A percentile compares a stretch with the other conserved stretches of the same genome.
Conservation (phyloP, 1,140 invertebrate genomes). For the Anadara kagoshimensis region DNA sequence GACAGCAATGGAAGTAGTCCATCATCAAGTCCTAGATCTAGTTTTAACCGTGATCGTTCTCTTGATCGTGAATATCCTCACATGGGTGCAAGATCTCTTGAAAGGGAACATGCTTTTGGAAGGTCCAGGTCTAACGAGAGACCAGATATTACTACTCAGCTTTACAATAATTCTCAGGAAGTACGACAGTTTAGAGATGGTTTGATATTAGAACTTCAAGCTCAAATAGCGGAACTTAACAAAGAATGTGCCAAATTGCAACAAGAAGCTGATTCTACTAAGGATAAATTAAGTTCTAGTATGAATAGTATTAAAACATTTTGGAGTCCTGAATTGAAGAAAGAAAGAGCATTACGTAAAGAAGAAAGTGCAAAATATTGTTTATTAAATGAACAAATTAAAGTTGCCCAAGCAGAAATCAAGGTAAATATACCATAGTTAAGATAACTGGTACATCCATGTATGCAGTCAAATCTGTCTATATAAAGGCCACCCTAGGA, state of each 20-base stretch:
- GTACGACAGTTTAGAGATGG: constrained; percentile 61
- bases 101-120: constrained; percentile 61
- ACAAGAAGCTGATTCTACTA: constrained; percentile 96
- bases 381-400: constrained; percentile 97
- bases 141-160: constrained; percentile 51
- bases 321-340: constrained; percentile 99
- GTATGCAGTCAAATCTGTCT: too few relatives aligned
- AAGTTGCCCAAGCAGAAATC: constrained; percentile 96
- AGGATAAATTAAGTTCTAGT: constrained; percentile 97
- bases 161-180: constrained; percentile 57
- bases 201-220: constrained; percentile 90
- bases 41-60: constrained; percentile 62
- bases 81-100: constrained; percentile 70
- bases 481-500: too few relatives aligned
- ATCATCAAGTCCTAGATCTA: constrained; percentile 6
- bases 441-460: too few relatives aligned
- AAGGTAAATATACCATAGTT: constrained; percentile 81
- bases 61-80: constrained; percentile 70
- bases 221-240: constrained; percentile 95
- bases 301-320: constrained; percentile 99
- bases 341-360: constrained; percentile 95
- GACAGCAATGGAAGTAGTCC: too few relatives aligned
- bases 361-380: constrained; percentile 98
- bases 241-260: constrained; percentile 97
- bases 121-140: constrained; percentile 61